Evolutionary conservation across 1,140 invertebrate genomes (phyloP).

Genomic region (Drosophila virilis): DNA sequence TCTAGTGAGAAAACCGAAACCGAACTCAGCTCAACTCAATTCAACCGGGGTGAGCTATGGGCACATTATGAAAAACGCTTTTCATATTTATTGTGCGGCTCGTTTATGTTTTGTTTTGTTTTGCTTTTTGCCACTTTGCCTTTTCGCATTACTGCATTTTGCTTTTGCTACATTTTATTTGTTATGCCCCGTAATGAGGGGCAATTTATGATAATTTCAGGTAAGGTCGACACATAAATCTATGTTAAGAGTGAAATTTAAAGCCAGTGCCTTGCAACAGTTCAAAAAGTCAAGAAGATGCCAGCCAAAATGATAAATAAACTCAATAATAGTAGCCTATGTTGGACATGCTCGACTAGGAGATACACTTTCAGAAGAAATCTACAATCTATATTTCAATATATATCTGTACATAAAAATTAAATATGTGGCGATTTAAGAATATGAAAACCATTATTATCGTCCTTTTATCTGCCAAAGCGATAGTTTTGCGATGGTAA

Average conservation of each 20-base stretch:
- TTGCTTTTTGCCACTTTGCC: conserved; percentile 1
- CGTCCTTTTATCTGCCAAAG: no score
- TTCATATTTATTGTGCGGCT: conserved; percentile 72
- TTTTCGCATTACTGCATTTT: conserved; percentile 20
- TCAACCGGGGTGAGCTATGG: conserved; percentile 20
- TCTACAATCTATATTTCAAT: no score
- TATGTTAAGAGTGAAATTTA: conserved; percentile 73
- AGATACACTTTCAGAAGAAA: not conserved
- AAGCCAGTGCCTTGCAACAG: conserved; percentile 44
- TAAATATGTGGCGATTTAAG: no score
- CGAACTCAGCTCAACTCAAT: conserved; percentile 29
- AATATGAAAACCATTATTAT: no score
- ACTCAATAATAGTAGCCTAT: not conserved
- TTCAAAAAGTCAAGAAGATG: conserved; percentile 45
- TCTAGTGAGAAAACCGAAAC: conserved; percentile 32
- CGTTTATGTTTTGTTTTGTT: conserved; percentile 45
- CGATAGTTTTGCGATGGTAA: no score
- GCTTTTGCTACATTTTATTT: conserved; percentile 37
- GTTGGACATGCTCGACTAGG: not conserved
- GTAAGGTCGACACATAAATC: conserved; percentile 76
- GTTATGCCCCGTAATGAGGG: conserved; percentile 62
- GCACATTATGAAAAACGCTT: conserved; percentile 57
- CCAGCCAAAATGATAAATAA: conserved; percentile 56
- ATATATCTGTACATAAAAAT: no score
- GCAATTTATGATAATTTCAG: conserved; percentile 80